Base-by-base conservation (phyloP, 2,888 invertebrate genomes). In the Kuschelorhynchus macadamiae region DNA sequence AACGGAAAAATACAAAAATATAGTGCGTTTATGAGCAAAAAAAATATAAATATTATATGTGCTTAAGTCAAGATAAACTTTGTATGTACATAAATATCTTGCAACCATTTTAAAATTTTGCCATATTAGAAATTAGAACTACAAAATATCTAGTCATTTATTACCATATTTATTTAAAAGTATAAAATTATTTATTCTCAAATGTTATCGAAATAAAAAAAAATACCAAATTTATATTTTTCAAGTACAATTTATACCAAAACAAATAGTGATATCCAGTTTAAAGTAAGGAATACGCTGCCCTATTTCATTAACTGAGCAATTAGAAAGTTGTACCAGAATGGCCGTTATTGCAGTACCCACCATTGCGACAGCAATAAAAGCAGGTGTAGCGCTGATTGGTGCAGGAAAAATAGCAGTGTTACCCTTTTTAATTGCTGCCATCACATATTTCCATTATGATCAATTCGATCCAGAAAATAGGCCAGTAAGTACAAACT, bases 401-500 rank as follows among this genome's bases (percentile, higher is more conserved):
- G 93, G 93, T 1, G 85, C 91, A 18, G 89, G 92, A 21, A 92
- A 93, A 78, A 83, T 92, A 7, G 87, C 91, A 1, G 89, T 94
- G 77, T 84, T 94, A 60, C 94, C 94, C 0, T 86, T 90, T 36
- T 87, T 95, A 78, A 84, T 94, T 68, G 92, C 91, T 1, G 87
- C 91, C 0, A 85, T 94, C 76, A 92, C 93, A 0, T 94, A 93
- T 78, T 94, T 91, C 82, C 91, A 94, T 83, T 94, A 94, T 82
- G 94, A 95, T 76, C 85, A 93, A 1, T 90, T 93, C 77, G 94
- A 94, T 82, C 94, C 94, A 0, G 94, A 94, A 82, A 93, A 90
- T 81, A 87, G 92, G 53, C 92, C 93, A 0, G 90, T 70, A 66
- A 70, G 65, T 52, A 30, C 14, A 12, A n/a, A n/a, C n/a, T n/a